phyloP scores from a whole-genome alignment of 2,113 vertebrate species.

The Danio rerio region GRCz12tu NC_133183.1:22489501-22490000 shows the following conservation, averaged over 20 bases:
- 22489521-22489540: not conserved
- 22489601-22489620: not conserved
- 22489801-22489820: no score
- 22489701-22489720: not conserved
- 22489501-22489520: not conserved
- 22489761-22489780: not conserved
- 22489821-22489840: no score
- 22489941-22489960: not conserved
- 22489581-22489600: not conserved
- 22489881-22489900: not conserved
- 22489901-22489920: not conserved
- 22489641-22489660: conserved; percentile 1
- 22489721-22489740: not conserved
- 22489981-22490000: no score
- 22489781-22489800: no score
- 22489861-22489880: not conserved
- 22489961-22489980: no score
- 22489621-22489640: not conserved
- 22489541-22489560: not conserved
- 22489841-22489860: no score
- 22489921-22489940: not conserved
- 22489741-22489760: not conserved
- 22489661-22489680: not conserved
- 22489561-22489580: conserved; percentile 9
- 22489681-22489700: not conserved